A percentile compares a stretch with the other conserved stretches of the same genome.
Conservation (phyloP, 2,113 vertebrate species). For the Vireo altiloquus region DNA sequence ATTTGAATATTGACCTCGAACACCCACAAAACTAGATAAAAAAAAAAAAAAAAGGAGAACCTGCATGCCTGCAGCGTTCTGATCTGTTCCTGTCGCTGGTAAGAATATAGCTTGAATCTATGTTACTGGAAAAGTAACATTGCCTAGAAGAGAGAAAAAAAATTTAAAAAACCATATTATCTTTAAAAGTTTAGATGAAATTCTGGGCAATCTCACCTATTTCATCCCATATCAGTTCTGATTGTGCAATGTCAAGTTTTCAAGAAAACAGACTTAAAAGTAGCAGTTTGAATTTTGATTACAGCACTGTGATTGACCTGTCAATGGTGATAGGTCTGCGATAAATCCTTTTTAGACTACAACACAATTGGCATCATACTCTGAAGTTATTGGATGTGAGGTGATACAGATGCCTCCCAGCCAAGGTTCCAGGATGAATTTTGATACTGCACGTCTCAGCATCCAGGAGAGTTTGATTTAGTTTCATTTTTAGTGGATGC, state of each 20-base stretch:
- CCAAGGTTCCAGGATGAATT: background rate
- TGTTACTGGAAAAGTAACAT: background rate
- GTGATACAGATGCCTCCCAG: background rate
- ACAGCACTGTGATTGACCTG: background rate
- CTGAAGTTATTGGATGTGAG: background rate
- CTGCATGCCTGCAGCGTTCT: background rate
- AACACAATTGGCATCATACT: background rate
- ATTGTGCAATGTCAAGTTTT: background rate
- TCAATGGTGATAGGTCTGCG: background rate
- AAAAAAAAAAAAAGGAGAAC: background rate
- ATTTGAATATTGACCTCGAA: background rate
- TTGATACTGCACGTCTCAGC: background rate
- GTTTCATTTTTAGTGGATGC: background rate
- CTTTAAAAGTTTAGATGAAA: background rate
- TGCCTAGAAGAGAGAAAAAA: background rate
- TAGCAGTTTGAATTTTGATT: conserved; percentile 3
- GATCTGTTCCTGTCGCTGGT: background rate
- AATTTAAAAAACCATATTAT: background rate
- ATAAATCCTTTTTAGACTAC: background rate
- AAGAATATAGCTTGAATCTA: background rate
- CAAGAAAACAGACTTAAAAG: background rate
- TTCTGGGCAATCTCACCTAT: background rate
- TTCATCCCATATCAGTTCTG: background rate
- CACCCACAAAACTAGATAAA: background rate
- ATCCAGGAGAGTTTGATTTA: background rate